phyloP scores from a whole-genome alignment of 2,113 vertebrate genomes.

The Junco hyemalis region DNA sequence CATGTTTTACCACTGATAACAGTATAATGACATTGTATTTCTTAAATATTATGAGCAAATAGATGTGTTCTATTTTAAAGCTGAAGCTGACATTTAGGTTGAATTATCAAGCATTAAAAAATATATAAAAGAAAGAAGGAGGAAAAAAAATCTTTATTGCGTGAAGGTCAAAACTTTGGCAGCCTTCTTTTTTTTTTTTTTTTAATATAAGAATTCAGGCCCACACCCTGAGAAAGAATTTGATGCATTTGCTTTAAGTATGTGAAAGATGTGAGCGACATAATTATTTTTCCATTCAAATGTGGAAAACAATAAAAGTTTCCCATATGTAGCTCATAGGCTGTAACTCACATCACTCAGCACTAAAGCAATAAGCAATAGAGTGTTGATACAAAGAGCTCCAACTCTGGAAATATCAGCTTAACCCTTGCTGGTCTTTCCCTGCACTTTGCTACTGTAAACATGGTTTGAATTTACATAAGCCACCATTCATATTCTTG shows the following conservation, averaged over 20 bases:
- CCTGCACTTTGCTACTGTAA: constrained; percentile 66
- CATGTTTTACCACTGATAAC: constrained; percentile 74
- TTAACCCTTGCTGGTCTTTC: constrained; percentile 59
- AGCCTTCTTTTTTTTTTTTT: neutral
- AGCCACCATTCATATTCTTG: constrained; percentile 71
- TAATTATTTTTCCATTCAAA: constrained; percentile 73
- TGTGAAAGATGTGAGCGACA: constrained; percentile 62
- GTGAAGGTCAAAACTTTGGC: constrained; percentile 61
- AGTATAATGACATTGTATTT: constrained; percentile 69
- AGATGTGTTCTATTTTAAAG: constrained; percentile 67
- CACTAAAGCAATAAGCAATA: constrained; percentile 54
- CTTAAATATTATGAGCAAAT: constrained; percentile 71
- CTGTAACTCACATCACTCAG: constrained; percentile 62
- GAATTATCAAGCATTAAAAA: constrained; percentile 64
- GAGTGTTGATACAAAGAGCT: constrained; percentile 63
- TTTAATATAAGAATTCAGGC: constrained; percentile 47
- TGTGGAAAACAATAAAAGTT: constrained; percentile 73
- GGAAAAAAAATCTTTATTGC: constrained; percentile 19
- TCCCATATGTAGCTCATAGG: constrained; percentile 64
- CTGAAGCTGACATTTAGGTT: constrained; percentile 62
- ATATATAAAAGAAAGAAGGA: neutral
- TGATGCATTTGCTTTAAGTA: constrained; percentile 60
- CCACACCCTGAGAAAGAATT: constrained; percentile 76
- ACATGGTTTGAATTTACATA: constrained; percentile 72
- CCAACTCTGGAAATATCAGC: constrained; percentile 60